phyloP scores from a whole-genome alignment of 2,797 vertebrate species.

The Xiphorhynchus erythropygius region DNA sequence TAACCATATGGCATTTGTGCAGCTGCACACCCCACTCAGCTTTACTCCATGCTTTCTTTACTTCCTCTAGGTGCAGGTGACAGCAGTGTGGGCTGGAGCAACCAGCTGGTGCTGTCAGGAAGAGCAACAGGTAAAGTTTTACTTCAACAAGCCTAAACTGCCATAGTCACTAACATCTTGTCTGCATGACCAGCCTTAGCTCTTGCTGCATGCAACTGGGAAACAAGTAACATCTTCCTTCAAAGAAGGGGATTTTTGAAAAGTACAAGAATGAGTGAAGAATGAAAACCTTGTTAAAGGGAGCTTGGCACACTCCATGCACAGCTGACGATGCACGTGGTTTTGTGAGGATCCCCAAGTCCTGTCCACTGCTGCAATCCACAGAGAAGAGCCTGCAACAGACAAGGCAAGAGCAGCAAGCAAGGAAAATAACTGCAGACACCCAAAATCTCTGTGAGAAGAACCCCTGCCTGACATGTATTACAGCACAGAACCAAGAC shows the following conservation, averaged over 20 bases:
- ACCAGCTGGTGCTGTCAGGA: neutral
- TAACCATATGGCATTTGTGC: neutral
- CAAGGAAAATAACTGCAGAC: neutral
- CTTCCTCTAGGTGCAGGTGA: neutral
- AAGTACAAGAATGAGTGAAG: neutral
- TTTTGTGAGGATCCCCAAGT: neutral
- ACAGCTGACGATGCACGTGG: rapidly evolving
- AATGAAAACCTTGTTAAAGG: neutral
- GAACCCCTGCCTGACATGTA: rapidly evolving
- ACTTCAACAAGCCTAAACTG: neutral
- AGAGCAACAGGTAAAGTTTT: neutral
- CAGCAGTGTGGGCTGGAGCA: neutral
- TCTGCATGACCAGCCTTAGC: neutral
- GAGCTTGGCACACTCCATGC: neutral
- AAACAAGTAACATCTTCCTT: neutral
- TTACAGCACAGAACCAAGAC: neutral
- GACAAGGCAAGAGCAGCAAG: neutral
- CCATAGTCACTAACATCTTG: neutral
- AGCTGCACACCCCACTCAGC: neutral
- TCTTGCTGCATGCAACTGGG: neutral
- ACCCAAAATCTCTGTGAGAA: neutral
- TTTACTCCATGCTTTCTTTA: neutral
- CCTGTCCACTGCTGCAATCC: neutral
- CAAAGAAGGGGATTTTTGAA: neutral
- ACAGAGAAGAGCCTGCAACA: neutral